Conservation (phyloP, 2,797 vertebrate genomes). For the Merluccius polli region DNA sequence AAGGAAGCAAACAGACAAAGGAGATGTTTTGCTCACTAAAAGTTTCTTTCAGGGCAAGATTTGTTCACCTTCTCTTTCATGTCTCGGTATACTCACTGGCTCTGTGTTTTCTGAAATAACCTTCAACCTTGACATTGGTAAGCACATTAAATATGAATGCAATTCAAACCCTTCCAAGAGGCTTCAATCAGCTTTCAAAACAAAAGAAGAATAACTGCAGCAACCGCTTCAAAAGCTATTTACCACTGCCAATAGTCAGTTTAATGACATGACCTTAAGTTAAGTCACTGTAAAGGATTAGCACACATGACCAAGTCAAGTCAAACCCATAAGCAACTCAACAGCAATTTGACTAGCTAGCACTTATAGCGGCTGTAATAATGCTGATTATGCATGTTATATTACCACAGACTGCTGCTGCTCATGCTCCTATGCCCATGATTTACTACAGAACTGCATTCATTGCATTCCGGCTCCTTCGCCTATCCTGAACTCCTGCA, state of each 20-base stretch:
- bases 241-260: not conserved
- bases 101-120: constrained; percentile 13
- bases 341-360: not conserved
- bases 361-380: not conserved
- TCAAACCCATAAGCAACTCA: not conserved
- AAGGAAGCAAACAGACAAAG: constrained; percentile 18
- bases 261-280: not conserved
- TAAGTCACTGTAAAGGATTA: not conserved
- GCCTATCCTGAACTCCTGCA: not conserved
- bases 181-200: constrained; percentile 18
- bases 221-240: constrained; percentile 11
- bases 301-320: not conserved
- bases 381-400: not conserved
- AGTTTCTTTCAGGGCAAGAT: constrained; percentile 22
- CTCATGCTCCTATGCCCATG: not conserved
- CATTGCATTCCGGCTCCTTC: not conserved
- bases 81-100: constrained; percentile 4
- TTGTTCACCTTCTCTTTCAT: constrained; percentile 16
- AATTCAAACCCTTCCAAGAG: constrained; percentile 10
- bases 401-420: not conserved
- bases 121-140: constrained; percentile 21
- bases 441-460: not conserved
- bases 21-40: constrained; percentile 16
- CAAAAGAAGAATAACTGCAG: constrained; percentile 17
- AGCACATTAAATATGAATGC: constrained; percentile 6